A percentile compares a stretch with the other conserved stretches of the same genome.
Conservation (phyloP, 2,888 invertebrate species). For the Sclerodermus sp. region DNA sequence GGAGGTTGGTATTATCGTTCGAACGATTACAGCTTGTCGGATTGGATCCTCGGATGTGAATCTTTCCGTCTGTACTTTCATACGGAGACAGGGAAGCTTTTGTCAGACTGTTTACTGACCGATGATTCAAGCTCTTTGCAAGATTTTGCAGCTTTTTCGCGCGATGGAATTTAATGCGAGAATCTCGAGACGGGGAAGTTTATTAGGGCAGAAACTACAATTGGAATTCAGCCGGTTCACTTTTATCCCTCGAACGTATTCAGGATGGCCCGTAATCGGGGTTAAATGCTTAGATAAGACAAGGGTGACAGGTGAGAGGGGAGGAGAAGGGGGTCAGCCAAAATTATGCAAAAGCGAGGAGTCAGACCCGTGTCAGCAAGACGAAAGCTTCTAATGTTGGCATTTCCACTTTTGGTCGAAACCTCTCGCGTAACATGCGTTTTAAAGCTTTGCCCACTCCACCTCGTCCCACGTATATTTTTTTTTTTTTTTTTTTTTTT, state of each 20-base stretch:
- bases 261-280: constrained; percentile 3
- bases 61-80: no score
- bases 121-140: no score
- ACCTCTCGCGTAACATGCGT: neutral
- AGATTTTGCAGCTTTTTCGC: no score
- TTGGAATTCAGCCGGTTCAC: neutral
- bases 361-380: constrained; percentile 25
- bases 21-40: no score
- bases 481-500: neutral
- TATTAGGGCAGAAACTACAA: neutral
- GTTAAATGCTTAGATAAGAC: constrained; percentile 20
- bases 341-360: constrained; percentile 34
- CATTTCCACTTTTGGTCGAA: constrained; percentile 5
- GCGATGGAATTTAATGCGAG: neutral
- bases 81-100: no score
- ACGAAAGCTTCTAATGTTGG: constrained; percentile 12
- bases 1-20: no score
- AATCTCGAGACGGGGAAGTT: no score
- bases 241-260: no score
- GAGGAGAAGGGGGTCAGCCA: constrained; percentile 15
- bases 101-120: no score
- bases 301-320: constrained; percentile 22
- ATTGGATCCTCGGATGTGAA: no score
- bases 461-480: neutral
- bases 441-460: neutral